Percentiles rank a stretch among this genome's conserved stretches.
phyloP scores from a whole-genome alignment of 2,797 vertebrate species.

The Cryptoblepharus egeriae region DNA sequence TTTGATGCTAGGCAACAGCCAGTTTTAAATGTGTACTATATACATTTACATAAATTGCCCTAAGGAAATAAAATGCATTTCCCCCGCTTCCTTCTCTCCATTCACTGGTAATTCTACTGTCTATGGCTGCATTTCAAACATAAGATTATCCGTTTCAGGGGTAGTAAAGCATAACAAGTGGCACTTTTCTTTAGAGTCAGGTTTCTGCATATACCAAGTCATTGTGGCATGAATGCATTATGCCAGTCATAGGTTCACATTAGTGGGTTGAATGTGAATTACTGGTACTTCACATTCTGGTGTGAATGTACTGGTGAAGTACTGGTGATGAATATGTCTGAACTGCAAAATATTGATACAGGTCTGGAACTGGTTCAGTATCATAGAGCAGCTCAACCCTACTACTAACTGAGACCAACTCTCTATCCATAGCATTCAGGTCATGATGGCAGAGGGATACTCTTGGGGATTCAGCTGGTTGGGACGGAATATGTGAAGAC shows the following conservation, averaged over 20 bases:
- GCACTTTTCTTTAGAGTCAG: not conserved
- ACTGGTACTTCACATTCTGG: no score
- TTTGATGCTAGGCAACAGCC: not conserved
- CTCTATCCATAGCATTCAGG: no score
- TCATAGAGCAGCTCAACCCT: no score
- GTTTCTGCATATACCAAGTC: not conserved
- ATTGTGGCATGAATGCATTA: not conserved
- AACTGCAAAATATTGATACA: no score
- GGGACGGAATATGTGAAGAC: no score
- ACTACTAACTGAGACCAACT: no score
- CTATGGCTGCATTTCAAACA: not conserved
- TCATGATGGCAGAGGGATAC: no score
- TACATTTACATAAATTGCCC: not conserved
- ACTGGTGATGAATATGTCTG: no score
- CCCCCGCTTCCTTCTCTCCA: not conserved
- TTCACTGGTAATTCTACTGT: not conserved
- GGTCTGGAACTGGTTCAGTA: no score
- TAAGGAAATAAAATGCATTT: not conserved
- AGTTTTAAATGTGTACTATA: not conserved
- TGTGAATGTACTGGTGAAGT: no score
- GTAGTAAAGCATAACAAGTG: not conserved
- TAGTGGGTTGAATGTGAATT: no score
- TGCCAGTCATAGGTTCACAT: not conserved
- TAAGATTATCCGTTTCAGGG: not conserved
- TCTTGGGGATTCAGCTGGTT: no score